These are phyloP conservation scores for Helicoverpa assulta DNA, from an alignment of 2,888 invertebrate genomes.

Conservation along the genomic window DNA sequence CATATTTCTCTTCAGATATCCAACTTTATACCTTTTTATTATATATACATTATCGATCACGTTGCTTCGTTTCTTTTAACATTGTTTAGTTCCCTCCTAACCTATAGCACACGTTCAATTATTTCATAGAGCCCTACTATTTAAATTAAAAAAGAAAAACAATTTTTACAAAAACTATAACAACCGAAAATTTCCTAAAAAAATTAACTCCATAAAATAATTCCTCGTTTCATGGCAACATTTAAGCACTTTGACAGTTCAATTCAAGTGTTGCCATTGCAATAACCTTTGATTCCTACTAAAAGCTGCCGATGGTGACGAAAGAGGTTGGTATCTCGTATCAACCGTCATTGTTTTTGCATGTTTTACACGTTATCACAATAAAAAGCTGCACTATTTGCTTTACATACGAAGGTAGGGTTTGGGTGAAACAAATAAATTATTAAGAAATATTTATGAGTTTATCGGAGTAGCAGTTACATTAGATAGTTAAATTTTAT, in stretches of 20 bases:
- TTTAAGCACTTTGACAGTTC: conserved; percentile 56
- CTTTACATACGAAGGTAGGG: conserved; percentile 22
- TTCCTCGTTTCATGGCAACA: conserved; percentile 57
- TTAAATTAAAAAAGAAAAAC: conserved; percentile 12
- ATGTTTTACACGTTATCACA: conserved; percentile 40
- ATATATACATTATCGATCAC: conserved; percentile 83
- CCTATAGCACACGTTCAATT: conserved; percentile 70
- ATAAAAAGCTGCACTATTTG: conserved; percentile 49
- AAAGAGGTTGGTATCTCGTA: conserved; percentile 40
- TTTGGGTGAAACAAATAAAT: conserved; percentile 33
- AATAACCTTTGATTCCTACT: conserved; percentile 50
- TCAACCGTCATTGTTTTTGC: conserved; percentile 35
- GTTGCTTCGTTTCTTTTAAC: conserved; percentile 85
- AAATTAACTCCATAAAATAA: conserved; percentile 49
- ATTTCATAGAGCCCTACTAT: conserved; percentile 45
- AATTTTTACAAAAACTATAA: conserved; percentile 44
- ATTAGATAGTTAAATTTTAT: not conserved
- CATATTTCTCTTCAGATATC: conserved; percentile 58
- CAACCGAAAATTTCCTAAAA: conserved; percentile 38
- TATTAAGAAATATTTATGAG: conserved; percentile 4
- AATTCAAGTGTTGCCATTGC: conserved; percentile 51
- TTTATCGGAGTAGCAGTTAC: conserved; percentile 14
- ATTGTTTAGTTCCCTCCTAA: conserved; percentile 85
- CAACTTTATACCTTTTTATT: conserved; percentile 71
- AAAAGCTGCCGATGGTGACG: conserved; percentile 55